Evolutionary conservation across 2,888 invertebrate genomes (phyloP).

Genomic region (Leptura quadrifasciata): DNA sequence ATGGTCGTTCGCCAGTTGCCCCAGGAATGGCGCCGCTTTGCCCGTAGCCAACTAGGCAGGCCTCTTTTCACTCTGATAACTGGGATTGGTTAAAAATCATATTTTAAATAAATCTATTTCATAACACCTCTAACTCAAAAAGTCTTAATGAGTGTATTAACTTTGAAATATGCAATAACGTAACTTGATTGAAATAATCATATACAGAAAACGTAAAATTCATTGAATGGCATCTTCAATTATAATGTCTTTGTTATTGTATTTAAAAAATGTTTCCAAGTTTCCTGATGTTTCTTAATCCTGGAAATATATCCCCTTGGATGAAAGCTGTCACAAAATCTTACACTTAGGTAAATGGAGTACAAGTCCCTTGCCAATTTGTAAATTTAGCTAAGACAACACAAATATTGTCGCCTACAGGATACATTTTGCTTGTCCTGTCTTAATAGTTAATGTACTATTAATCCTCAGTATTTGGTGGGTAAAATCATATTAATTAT

Average conservation of each 20-base stretch:
- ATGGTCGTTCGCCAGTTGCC: too few species aligned
- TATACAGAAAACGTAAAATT: too few species aligned
- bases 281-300: not conserved
- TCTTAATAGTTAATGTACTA: not conserved
- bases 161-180: too few species aligned
- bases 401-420: not conserved
- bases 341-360: not conserved
- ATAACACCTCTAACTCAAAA: too few species aligned
- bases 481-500: constrained; percentile 1
- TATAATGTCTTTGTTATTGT: not conserved
- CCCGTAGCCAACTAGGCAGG: too few species aligned
- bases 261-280: not conserved
- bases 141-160: too few species aligned
- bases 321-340: not conserved
- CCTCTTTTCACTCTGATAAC: too few species aligned
- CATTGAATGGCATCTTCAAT: too few species aligned
- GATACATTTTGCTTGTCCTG: not conserved
- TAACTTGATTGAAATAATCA: too few species aligned
- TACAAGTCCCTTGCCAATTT: not conserved
- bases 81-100: too few species aligned
- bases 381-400: not conserved
- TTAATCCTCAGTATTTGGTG: not conserved
- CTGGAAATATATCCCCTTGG: not conserved
- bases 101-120: too few species aligned
- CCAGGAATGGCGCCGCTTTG: too few species aligned